These are phyloP conservation scores for Ecliptopera silaceata DNA, from an alignment of 2,888 invertebrate species.

Conservation along the genomic window DNA sequence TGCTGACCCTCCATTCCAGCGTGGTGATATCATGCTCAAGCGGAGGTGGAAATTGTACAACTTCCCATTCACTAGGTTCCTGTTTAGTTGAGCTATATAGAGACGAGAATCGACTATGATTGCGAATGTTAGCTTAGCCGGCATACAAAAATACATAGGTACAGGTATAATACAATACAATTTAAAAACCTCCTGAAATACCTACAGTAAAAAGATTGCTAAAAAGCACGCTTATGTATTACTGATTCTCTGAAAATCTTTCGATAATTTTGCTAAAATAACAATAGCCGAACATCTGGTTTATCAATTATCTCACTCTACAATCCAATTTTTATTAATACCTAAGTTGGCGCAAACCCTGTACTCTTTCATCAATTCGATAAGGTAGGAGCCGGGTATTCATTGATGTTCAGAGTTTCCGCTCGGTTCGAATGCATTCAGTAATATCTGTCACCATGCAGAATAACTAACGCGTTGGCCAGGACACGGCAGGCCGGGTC, in stretches of 20 bases:
- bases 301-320: neutral
- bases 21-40: constrained; percentile 49
- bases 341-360: neutral
- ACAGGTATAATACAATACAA: neutral
- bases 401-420: constrained; percentile 3
- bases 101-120: constrained; percentile 16
- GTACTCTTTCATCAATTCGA: too few species aligned
- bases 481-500: constrained; percentile 45
- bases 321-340: neutral
- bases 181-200: neutral
- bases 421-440: constrained; percentile 22
- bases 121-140: neutral
- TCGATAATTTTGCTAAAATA: neutral
- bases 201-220: too few species aligned
- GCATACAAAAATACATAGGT: too few species aligned
- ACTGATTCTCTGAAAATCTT: too few species aligned
- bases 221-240: too few species aligned
- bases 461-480: constrained; percentile 53
- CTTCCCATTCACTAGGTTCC: constrained; percentile 47
- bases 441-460: constrained; percentile 47
- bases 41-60: constrained; percentile 50
- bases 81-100: constrained; percentile 30
- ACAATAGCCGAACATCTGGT: neutral
- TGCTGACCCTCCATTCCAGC: constrained; percentile 39
- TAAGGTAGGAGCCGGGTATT: neutral